phyloP scores from a whole-genome alignment of 2,113 vertebrate genomes.

The Cryptotis parvus region DNA sequence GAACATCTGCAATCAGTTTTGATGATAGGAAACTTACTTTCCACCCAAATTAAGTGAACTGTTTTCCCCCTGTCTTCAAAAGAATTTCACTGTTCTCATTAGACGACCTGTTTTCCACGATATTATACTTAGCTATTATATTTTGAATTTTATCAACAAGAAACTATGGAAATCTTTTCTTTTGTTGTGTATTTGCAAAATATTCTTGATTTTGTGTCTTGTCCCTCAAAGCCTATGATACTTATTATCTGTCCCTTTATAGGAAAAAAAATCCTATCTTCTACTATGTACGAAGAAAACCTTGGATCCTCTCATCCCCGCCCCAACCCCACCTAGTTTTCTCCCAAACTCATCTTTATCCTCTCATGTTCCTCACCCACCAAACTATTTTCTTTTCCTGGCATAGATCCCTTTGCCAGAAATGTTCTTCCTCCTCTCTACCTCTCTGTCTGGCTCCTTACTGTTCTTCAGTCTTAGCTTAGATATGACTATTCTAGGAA shows the following conservation, averaged over 20 bases:
- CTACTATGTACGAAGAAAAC: background rate
- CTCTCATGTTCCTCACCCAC: background rate
- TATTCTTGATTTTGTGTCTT: conserved; percentile 55
- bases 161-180: conserved; percentile 21
- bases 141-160: conserved; percentile 56
- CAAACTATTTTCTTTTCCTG: background rate
- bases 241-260: background rate
- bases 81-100: conserved; percentile 31
- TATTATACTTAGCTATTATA: background rate
- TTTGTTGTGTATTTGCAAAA: background rate
- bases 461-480: background rate
- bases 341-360: background rate
- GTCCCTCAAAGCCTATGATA: background rate
- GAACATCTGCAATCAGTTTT: conserved; percentile 30
- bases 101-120: conserved; percentile 1
- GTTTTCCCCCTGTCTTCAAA: background rate
- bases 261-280: background rate
- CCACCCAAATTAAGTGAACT: background rate
- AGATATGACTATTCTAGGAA: conserved; percentile 29
- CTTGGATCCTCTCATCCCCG: background rate
- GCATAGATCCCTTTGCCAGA: background rate
- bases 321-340: no score
- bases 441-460: background rate
- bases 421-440: background rate
- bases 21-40: conserved; percentile 25